Conservation (phyloP, 2,888 invertebrate species). For the Drosophila pegasa region DNA sequence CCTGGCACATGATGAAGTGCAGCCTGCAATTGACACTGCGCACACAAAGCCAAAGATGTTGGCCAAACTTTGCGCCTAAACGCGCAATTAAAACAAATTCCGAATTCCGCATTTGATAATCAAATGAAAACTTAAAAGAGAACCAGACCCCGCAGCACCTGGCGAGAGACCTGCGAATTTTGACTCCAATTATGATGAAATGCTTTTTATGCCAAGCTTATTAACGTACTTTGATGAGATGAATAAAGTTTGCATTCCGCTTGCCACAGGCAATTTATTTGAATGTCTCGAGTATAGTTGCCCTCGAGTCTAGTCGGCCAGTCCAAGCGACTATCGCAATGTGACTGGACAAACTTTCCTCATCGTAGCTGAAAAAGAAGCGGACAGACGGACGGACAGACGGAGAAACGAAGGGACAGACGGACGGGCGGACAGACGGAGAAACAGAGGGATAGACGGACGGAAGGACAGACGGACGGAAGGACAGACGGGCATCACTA, state of each 20-base stretch:
- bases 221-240: slow-evolving; percentile 5
- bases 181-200: slow-evolving; percentile 3
- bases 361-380: not conserved
- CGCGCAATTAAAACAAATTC: slow-evolving; percentile 64
- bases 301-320: not conserved
- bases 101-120: slow-evolving; percentile 35
- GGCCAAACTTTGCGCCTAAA: slow-evolving; percentile 64
- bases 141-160: not conserved
- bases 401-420: too few species aligned
- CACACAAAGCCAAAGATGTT: not conserved
- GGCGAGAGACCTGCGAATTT: slow-evolving; percentile 1
- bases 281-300: not conserved
- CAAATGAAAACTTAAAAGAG: slow-evolving; percentile 18
- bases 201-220: slow-evolving; percentile 2
- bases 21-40: slow-evolving; percentile 58
- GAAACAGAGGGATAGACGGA: not conserved
- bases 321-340: too few species aligned
- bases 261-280: not conserved
- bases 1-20: slow-evolving; percentile 29
- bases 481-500: too few species aligned
- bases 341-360: not conserved
- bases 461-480: too few species aligned
- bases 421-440: too few species aligned
- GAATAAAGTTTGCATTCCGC: not conserved
- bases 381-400: too few species aligned